Percentiles rank a stretch among this genome's conserved stretches.
phyloP scores from a whole-genome alignment of 1,140 invertebrate genomes.

The Triops longicaudatus region DNA sequence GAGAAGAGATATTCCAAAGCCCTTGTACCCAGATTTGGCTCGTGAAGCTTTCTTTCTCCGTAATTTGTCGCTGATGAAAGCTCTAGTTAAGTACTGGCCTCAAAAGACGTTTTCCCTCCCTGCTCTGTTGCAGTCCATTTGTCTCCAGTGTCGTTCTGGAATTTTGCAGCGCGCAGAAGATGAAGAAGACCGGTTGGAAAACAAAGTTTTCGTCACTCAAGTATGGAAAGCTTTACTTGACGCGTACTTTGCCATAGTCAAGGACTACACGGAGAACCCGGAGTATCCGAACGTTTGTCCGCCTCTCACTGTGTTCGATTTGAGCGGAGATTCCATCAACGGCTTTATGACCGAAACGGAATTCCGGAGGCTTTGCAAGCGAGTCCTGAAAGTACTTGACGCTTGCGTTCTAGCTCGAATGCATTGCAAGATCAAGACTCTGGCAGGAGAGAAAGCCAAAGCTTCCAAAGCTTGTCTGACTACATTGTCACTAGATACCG shows the following conservation, averaged over 20 bases:
- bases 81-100: constrained; percentile 22
- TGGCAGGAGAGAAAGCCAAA: background rate
- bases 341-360: constrained; percentile 24
- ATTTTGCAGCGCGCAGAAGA: constrained; percentile 14
- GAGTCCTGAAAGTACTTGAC: constrained; percentile 24
- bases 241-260: constrained; percentile 21
- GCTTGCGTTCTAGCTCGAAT: constrained; percentile 21
- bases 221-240: constrained; percentile 24
- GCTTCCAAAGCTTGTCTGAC: background rate
- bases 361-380: constrained; percentile 23
- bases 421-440: constrained; percentile 24
- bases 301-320: background rate
- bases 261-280: constrained; percentile 19
- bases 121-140: background rate
- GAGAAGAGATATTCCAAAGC: background rate
- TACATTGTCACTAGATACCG: background rate
- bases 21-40: constrained; percentile 21
- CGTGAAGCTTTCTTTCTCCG: constrained; percentile 15
- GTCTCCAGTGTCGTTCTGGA: constrained; percentile 18
- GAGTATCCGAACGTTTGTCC: background rate
- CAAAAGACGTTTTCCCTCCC: constrained; percentile 17
- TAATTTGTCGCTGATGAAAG: constrained; percentile 13
- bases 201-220: constrained; percentile 23
- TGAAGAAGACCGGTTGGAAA: constrained; percentile 23
- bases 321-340: background rate